A percentile compares a stretch with the other conserved stretches of the same genome.
These are phyloP conservation scores for Anarsia innoxiella DNA, from an alignment of 2,888 invertebrate genomes.

Conservation along the genomic window DNA sequence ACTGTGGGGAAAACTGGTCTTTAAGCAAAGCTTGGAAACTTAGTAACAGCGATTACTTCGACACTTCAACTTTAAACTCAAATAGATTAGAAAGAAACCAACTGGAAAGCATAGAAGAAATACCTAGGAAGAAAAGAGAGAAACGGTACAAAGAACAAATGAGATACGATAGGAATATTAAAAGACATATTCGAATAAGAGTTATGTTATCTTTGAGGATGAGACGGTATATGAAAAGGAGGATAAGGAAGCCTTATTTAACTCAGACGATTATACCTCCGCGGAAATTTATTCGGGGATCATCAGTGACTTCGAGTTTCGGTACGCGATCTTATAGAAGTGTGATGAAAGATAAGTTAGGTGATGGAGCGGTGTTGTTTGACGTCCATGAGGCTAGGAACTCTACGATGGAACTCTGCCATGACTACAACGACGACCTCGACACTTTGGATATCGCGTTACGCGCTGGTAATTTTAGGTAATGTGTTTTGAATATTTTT, in stretches of 20 bases:
- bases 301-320: constrained; percentile 52
- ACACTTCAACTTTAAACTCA: constrained; percentile 43
- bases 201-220: constrained; percentile 80
- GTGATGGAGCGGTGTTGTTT: constrained; percentile 60
- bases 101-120: constrained; percentile 58
- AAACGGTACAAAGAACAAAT: constrained; percentile 63
- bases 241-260: constrained; percentile 22
- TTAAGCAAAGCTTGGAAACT: constrained; percentile 67
- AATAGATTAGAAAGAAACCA: constrained; percentile 37
- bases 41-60: constrained; percentile 52
- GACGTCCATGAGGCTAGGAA: constrained; percentile 68
- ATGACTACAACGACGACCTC: constrained; percentile 63
- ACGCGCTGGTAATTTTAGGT: constrained; percentile 74
- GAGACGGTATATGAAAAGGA: constrained; percentile 68
- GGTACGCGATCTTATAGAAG: constrained; percentile 61
- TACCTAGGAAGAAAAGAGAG: constrained; percentile 44
- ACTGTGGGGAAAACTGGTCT: constrained; percentile 69
- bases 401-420: constrained; percentile 61
- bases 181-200: constrained; percentile 78
- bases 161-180: constrained; percentile 75
- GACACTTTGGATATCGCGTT: constrained; percentile 65
- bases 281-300: constrained; percentile 48
- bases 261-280: constrained; percentile 49
- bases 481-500: constrained; percentile 26
- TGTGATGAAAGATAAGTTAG: constrained; percentile 57